These are phyloP conservation scores for Electrophaes corylata DNA, from an alignment of 2,888 invertebrate genomes.

Conservation along the genomic window DNA sequence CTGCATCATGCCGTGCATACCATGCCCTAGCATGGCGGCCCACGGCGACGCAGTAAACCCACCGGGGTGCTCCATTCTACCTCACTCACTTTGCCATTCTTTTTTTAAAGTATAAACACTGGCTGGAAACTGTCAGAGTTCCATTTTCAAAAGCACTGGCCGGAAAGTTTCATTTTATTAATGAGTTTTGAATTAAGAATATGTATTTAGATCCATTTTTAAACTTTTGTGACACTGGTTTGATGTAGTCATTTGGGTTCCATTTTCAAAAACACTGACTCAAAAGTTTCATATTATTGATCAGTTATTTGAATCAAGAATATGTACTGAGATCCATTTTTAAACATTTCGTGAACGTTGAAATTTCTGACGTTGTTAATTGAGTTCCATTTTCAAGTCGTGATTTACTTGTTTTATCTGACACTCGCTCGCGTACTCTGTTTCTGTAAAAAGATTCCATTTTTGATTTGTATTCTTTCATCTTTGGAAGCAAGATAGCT, in stretches of 20 bases:
- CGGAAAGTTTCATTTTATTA: neutral
- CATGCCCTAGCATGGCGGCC: conserved; percentile 90
- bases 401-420: neutral
- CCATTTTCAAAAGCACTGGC: conserved; percentile 32
- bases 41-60: conserved; percentile 91
- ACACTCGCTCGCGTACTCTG: neutral
- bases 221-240: neutral
- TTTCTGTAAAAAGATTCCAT: neutral
- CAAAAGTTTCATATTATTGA: too few species aligned
- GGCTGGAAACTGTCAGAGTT: conserved; percentile 15
- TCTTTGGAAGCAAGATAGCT: too few species aligned
- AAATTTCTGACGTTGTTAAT: too few species aligned
- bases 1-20: conserved; percentile 86
- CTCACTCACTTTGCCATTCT: conserved; percentile 52
- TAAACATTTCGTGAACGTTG: too few species aligned
- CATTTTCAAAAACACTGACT: too few species aligned
- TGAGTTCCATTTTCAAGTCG: conserved; percentile 14
- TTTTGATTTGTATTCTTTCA: too few species aligned
- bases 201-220: conserved; percentile 8
- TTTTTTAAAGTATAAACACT: conserved; percentile 14
- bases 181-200: neutral
- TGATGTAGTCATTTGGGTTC: neutral
- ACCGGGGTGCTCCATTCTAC: conserved; percentile 90
- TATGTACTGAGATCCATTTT: too few species aligned
- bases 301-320: too few species aligned